Evolutionary conservation across 2,797 vertebrate species (phyloP).

Genomic region (Melanotaenia trifasciata): DNA sequence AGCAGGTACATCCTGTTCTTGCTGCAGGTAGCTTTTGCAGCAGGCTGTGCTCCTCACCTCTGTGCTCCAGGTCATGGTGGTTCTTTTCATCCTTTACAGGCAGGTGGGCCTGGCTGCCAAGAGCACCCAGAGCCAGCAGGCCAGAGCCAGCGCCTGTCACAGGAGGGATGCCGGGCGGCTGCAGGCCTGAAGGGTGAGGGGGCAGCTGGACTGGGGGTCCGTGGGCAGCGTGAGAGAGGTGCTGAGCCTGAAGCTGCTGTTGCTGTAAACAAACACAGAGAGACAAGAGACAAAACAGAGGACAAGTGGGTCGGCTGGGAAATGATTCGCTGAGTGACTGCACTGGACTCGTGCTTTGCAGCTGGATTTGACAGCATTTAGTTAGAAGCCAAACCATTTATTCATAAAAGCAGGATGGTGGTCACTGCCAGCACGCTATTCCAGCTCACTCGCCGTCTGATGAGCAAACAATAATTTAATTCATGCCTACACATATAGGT

Average conservation of each 20-base stretch:
- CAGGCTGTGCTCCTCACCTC: constrained; percentile 85
- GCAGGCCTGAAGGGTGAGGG: constrained; percentile 91
- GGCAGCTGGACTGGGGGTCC: constrained; percentile 93
- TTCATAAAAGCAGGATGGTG: constrained; percentile 52
- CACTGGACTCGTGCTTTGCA: constrained; percentile 44
- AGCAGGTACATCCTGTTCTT: constrained; percentile 20
- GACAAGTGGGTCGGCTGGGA: constrained; percentile 74
- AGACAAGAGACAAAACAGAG: constrained; percentile 60
- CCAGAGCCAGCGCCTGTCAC: constrained; percentile 89
- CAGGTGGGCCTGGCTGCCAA: constrained; percentile 94
- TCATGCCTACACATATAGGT: constrained; percentile 15
- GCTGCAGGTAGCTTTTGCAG: constrained; percentile 4
- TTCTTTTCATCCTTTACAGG: constrained; percentile 97
- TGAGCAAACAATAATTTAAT: constrained; percentile 5
- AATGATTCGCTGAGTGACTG: constrained; percentile 57
- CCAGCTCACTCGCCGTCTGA: constrained; percentile 47
- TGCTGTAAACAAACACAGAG: constrained; percentile 85
- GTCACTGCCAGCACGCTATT: constrained; percentile 52
- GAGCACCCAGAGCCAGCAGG: constrained; percentile 90
- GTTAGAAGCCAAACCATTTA: constrained; percentile 65
- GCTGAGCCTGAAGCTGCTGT: constrained; percentile 98
- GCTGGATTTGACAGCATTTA: constrained; percentile 46
- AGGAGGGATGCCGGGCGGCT: constrained; percentile 90
- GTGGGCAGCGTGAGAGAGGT: constrained; percentile 94
- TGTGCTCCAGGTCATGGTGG: constrained; percentile 95